Evolutionary conservation across 1,140 invertebrate genomes (phyloP), one percentile per base, ranked within the genome.

Genomic region (Mya arenaria): DNA sequence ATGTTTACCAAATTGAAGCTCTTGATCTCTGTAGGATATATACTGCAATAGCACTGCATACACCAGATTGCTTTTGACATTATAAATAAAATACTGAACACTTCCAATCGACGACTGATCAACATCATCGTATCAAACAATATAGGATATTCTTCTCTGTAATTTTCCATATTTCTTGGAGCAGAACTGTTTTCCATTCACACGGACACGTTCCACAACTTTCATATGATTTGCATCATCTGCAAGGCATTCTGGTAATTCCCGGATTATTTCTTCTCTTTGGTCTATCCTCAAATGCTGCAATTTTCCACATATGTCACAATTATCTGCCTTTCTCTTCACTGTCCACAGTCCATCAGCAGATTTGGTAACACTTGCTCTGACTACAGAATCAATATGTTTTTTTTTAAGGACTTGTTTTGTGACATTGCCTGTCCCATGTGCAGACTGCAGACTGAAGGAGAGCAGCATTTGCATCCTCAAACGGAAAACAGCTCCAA

Each of bases 401-500:
- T 44, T 74, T 23, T 52, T 66, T 63, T 56, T 65, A 36, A 83
- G 41, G 30, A 65, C 36, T 44, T 84, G 75, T 69, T 78, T 84
- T 23, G 56, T 62, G 5, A 81, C 84, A 81, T 58, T 58, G 34
- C 82, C 84, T n/a, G 82, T 84, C 19, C 84, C 82, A 84, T 84
- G 84, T 23, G 81, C 82, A n/a, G n/a, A n/a, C n/a, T n/a, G n/a
- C n/a, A 30, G 84, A 55, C 39, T 81, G 56, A 25, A 85, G 56
- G 13, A 85, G 52, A n/a, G 25, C 25, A 30, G 84, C 73, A 68
- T 85, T 81, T 4, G 44, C n/a, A 66, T 84, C 83, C 39, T 82
- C 83, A 77, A 85, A 85, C n/a, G 78, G 58, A 36, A 85, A 85
- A 34, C 78, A 78, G 28, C 84, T 85, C 73, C 79, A 85, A 17